Base-by-base conservation (phyloP, 2,888 invertebrate species). In the Bruchidius siliquastri region DNA sequence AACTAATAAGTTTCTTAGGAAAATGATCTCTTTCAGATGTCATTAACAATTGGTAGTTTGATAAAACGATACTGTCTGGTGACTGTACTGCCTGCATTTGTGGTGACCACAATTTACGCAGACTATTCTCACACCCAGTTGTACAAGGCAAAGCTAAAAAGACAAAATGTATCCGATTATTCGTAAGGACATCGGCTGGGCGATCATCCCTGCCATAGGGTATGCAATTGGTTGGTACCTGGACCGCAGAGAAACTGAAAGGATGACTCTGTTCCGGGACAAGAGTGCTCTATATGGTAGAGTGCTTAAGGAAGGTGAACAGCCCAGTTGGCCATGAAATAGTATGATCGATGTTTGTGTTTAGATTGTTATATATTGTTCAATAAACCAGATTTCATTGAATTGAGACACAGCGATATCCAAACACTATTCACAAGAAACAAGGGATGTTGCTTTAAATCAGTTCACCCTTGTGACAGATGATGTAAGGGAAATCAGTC, bases 241-340 rank as follows among this genome's bases (percentile, higher is more conserved):
- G 72, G 94, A 95, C 82, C 86, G 87, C 4, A 88, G 90, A 79
- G 94, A 95, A 87, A 92, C 92, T 0, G 88, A 92, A 75, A 89
- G 94, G 73, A 90, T 94, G 91, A 88, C 89, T 0, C 86, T 85
- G 78, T 96, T 92, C 84, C 89, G 95, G 75, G 96, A 96, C 83
- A 95, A 93, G 84, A 95, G 95, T 82, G 90, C 91, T 71, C 86
- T 96, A 67, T 96, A 92, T 83, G 94, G 93, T 22, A 89, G 92
- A 74, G 86, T 84, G 68, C 87, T 91, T 0, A 90, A 91, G 79
- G 89, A 90, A 77, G 93, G 91, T 8, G 91, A 92, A 75, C 83
- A 88, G 79, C 95, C 95, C 74, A 90, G 93, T 18, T 96, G 95
- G 96, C 92, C 92, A 68, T 86, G 79, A 74, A 74, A 72, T 67